Base-by-base conservation (phyloP, 2,797 vertebrate species). In the Astyanax mexicanus region DNA sequence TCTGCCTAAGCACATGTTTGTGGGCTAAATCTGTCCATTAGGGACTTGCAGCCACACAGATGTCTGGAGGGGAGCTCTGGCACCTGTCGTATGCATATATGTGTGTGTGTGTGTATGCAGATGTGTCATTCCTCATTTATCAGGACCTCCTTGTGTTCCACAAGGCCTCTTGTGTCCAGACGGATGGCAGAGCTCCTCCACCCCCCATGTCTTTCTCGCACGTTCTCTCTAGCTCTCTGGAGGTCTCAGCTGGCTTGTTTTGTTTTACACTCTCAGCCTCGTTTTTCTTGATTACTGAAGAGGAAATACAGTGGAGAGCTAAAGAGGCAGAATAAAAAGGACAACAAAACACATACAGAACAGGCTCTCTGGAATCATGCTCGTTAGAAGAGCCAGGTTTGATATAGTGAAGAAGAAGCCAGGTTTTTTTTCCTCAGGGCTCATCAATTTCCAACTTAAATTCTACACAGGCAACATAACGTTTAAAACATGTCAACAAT, bases 1-100 rank as follows among this genome's bases (percentile, higher is more conserved):
- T 74, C 51, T 82, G 81, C 69, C 49, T 75, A 55, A 67, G 25
- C 78, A 86, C 80, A 80, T 81, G 80, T 80, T 84, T 37, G 40
- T 74, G 57, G 37, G 76, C 79, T 72, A 54, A 80, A 82, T 81
- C 17, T 68, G 65, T 61, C 64, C 54, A 66, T 80, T 81, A 74
- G 66, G 72, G 69, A 64, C 29, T 79, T 5, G 29, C 71, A 54
- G 58, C 17, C 23, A 77, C 80, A 80, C 70, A 76, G 47, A 75
- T 74, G 76, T 80, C 78, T 81, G 82, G 75, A 60, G 19, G 47
- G 49, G 60, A 75, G 70, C 64, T 81, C 75, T 75, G 77, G 69
- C 74, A 76, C 69, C 69, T 79, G 72, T 45, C 51, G 67, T 75
- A 32, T 74, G 37, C 65, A 40, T 51, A 13, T 80, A 44, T 74